These are phyloP conservation scores for Acanthisitta chloris DNA, from an alignment of 2,113 vertebrate species.

Conservation along the genomic window DNA sequence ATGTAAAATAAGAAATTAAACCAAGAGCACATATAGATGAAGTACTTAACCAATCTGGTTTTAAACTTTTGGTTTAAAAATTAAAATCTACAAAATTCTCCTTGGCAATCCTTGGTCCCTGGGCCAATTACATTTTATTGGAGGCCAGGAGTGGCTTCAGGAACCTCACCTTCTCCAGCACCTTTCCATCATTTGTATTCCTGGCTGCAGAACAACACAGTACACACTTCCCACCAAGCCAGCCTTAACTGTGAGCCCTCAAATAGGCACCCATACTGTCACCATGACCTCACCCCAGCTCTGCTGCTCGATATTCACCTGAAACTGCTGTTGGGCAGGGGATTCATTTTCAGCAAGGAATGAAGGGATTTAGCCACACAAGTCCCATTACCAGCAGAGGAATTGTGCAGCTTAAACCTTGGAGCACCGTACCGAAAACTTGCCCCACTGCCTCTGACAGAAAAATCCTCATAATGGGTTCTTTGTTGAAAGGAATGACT, in stretches of 20 bases:
- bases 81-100: not conserved
- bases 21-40: not conserved
- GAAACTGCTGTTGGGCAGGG: not conserved
- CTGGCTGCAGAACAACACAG: not conserved
- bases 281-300: not conserved
- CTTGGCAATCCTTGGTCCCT: not conserved
- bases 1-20: not conserved
- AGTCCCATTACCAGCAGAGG: not conserved
- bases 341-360: not conserved
- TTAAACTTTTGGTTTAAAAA: not conserved
- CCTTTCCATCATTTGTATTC: not conserved
- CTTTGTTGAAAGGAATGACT: slow-evolving; percentile 28
- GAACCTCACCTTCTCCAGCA: not conserved
- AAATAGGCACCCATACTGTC: rapidly evolving
- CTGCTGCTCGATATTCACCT: not conserved
- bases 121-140: not conserved
- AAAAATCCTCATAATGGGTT: slow-evolving; percentile 15
- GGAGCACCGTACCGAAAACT: not conserved
- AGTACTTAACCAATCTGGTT: not conserved
- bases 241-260: not conserved
- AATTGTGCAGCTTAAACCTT: not conserved
- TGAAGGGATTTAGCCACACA: not conserved
- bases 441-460: not conserved
- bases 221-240: rapidly evolving
- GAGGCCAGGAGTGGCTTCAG: not conserved